These are phyloP conservation scores for Luffia ferchaultella DNA, from an alignment of 2,888 invertebrate species.

Conservation along the genomic window DNA sequence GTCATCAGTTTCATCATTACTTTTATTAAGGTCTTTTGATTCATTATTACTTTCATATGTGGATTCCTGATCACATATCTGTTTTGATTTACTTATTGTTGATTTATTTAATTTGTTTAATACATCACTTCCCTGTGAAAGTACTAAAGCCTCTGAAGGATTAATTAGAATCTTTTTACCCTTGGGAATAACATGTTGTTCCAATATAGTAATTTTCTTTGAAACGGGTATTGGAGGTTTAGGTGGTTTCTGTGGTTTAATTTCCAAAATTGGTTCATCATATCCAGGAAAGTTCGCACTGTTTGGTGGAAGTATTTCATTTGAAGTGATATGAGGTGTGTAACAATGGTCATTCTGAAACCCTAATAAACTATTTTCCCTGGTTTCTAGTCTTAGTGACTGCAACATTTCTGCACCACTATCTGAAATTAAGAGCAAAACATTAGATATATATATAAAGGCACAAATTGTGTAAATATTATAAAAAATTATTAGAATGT, in stretches of 20 bases:
- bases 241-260: constrained; percentile 46
- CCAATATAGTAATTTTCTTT: constrained; percentile 58
- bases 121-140: constrained; percentile 48
- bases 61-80: constrained; percentile 28
- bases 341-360: constrained; percentile 85
- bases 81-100: constrained; percentile 31
- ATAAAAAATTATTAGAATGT: neutral
- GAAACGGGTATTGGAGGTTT: constrained; percentile 46
- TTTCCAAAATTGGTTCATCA: constrained; percentile 54
- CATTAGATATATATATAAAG: too few relatives aligned
- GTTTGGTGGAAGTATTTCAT: constrained; percentile 45
- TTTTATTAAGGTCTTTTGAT: constrained; percentile 17
- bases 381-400: constrained; percentile 52
- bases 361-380: constrained; percentile 66
- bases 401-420: constrained; percentile 62
- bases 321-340: constrained; percentile 74
- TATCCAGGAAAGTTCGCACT: constrained; percentile 35
- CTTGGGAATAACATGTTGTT: constrained; percentile 58
- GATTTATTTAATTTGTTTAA: constrained; percentile 41
- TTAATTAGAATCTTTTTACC: constrained; percentile 52
- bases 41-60: constrained; percentile 15
- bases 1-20: constrained; percentile 58
- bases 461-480: too few relatives aligned
- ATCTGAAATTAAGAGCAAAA: constrained; percentile 38
- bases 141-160: constrained; percentile 34